Base-by-base conservation (phyloP, 1,140 invertebrate genomes). In the Rhagoletis zephyria region DNA sequence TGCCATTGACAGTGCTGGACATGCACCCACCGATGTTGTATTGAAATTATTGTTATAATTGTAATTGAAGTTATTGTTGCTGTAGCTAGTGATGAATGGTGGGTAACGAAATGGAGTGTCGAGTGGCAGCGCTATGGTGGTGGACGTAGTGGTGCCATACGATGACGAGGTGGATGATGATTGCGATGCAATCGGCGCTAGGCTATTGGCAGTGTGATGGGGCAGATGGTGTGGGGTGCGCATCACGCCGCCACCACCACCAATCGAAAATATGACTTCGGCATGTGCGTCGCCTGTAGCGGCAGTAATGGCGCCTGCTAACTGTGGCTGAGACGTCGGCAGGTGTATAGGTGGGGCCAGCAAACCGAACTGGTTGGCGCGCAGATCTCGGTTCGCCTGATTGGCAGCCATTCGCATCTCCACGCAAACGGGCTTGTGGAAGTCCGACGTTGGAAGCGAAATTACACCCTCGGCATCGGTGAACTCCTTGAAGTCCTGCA, bases 401-500 rank as follows among this genome's bases (percentile, higher is more conserved):
- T 90, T 90, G n/a, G 90, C 90, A 5, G 91, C 90, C 88, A 90
- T 89, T 51, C 91, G 91, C 94, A 97, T 95, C 93, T 97, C 96
- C 90, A 97, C 95, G 91, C 96, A 97, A 87, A 97, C 94, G 63
- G 96, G 95, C 90, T 96, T 95, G 89, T 93, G 92, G 93, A 96
- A 95, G 91, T 97, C 96, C 89, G 96, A 97, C 64, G 96, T 97
- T 70, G 96, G 94, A 90, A 97, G 94, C 61, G 96, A 96, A 95
- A 97, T 97, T 89, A 97, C 94, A 91, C 96, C 96, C 94, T 97
- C 97, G 14, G 97, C 96, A 93, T 97, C 97, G 90, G 96, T 96
- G 94, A 96, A 97, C 90, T 97, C 96, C 94, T 97, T 97, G 94
- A 96, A 97, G 89, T 97, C 96, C 96, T 97, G 94, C 86, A 92